A percentile compares a stretch with the other conserved stretches of the same genome.
Evolutionary conservation across 2,797 vertebrate species (phyloP).

Genomic region (Brachyrhaphis roseni): DNA sequence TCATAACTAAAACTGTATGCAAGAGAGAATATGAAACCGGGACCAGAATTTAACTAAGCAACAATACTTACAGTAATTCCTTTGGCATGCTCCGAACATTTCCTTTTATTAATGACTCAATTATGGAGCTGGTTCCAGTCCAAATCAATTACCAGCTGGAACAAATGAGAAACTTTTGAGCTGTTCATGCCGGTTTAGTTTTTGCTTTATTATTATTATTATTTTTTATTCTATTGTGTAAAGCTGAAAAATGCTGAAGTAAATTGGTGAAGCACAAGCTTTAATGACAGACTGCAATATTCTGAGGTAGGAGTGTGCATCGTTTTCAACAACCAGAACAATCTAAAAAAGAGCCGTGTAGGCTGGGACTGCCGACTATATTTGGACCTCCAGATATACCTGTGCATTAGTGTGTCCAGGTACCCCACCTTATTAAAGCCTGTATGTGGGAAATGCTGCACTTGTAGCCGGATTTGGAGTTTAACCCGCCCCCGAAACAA

Average conservation of each 20-base stretch:
- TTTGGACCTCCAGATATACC: constrained; percentile 46
- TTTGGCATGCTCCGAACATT: constrained; percentile 51
- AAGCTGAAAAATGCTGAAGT: constrained; percentile 23
- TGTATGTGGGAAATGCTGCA: constrained; percentile 53
- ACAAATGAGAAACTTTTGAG: constrained; percentile 23
- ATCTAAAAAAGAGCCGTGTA: constrained; percentile 5
- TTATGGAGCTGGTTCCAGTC: constrained; percentile 45
- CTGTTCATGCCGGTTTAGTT: constrained; percentile 1
- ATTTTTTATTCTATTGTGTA: constrained; percentile 6
- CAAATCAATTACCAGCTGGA: constrained; percentile 50
- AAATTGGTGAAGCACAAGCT: constrained; percentile 7
- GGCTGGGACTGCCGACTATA: constrained; percentile 20
- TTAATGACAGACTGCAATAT: neutral
- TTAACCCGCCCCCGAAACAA: constrained; percentile 48
- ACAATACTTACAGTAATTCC: constrained; percentile 30
- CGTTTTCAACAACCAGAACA: constrained; percentile 3
- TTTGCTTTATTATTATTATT: neutral
- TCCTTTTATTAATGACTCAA: constrained; percentile 60
- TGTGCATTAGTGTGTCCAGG: constrained; percentile 35
- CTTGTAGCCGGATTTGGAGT: constrained; percentile 55
- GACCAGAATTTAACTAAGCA: constrained; percentile 40
- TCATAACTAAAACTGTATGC: constrained; percentile 53
- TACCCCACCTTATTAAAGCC: constrained; percentile 31
- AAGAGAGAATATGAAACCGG: constrained; percentile 48
- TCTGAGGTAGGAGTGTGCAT: constrained; percentile 3